Base-by-base conservation (phyloP, 2,888 invertebrate species). In the Drosophila quasianomalipes region DNA sequence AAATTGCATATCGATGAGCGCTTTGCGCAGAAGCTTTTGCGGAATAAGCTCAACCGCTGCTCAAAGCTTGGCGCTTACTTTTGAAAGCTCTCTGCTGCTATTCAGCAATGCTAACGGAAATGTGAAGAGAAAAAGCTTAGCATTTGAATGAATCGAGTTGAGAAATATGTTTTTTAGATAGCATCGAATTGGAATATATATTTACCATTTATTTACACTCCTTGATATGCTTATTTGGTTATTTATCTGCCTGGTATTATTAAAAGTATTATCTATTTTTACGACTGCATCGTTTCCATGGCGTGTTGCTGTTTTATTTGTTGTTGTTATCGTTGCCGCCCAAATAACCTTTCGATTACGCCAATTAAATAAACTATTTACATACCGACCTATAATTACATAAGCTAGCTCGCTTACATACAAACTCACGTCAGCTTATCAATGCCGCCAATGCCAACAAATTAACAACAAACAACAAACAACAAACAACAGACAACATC, bases 301-400 rank as follows among this genome's bases (percentile, higher is more conserved):
- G 49, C 49, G 53, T 64, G 58, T 35, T 58, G 57, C 55, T 61
- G 28, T 59, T 65, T 37, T 33, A 14, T 61, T 62, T 66, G 28
- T 65, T 65, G 26, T 74, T 59, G n/a, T 67, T 68, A 51, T 63
- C 47, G 70, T 69, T 72, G 68, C 67, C 86, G 83, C 84, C 81
- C 72, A 76, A 77, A 78, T 79, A 87, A 88, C 84, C 83, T 84
- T 84, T 78, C 81, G 75, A 85, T 88, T 86, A 68, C 81, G 81
- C 76, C 85, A 88, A 88, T 85, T 84, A 83, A 79, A 76, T 79
- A 81, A 78, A 76, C 81, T 75, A 85, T 70, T 54, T 63, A 62
- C 19, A 47, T 28, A 58, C n/a, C 33, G n/a, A 39, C 63, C 61
- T 81, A 75, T 86, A 82, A 86, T 84, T 82, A 78, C 61, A 81